phyloP scores from a whole-genome alignment of 2,113 vertebrate genomes.

The Mus spicilegus region DNA sequence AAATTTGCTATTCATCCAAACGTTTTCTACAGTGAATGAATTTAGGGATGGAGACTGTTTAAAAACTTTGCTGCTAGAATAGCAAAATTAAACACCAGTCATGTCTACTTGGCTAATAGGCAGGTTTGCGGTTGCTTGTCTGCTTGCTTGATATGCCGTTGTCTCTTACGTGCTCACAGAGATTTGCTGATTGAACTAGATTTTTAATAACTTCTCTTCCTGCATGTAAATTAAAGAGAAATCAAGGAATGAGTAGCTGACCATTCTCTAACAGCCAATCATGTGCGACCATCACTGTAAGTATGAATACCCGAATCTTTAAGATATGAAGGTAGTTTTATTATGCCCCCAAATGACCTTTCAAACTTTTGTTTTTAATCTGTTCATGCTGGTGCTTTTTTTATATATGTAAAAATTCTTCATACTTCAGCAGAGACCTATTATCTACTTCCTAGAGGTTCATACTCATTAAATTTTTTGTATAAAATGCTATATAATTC shows the following conservation, averaged over 20 bases:
- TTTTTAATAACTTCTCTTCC: constrained; percentile 53
- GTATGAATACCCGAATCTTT: not conserved
- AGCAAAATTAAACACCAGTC: not conserved
- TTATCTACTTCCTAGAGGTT: not conserved
- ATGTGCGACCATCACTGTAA: not conserved
- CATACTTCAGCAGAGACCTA: not conserved
- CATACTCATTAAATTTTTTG: not conserved
- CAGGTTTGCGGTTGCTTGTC: not conserved
- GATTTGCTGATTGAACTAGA: constrained; percentile 42
- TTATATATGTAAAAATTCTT: not conserved
- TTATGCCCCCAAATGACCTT: not conserved
- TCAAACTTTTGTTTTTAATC: not conserved
- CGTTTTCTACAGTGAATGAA: not conserved
- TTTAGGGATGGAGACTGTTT: not conserved
- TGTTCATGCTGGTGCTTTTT: not conserved
- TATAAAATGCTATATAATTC: not conserved
- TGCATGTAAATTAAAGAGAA: constrained; percentile 60
- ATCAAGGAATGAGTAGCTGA: not conserved
- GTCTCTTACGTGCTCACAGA: not conserved
- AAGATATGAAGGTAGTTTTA: not conserved
- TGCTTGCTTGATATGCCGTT: not conserved
- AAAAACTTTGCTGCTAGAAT: not conserved
- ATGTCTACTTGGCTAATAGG: not conserved
- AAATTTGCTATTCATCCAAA: not conserved
- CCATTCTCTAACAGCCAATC: too few relatives aligned